phyloP scores from a whole-genome alignment of 2,113 vertebrate species.

The Columbina picui region DNA sequence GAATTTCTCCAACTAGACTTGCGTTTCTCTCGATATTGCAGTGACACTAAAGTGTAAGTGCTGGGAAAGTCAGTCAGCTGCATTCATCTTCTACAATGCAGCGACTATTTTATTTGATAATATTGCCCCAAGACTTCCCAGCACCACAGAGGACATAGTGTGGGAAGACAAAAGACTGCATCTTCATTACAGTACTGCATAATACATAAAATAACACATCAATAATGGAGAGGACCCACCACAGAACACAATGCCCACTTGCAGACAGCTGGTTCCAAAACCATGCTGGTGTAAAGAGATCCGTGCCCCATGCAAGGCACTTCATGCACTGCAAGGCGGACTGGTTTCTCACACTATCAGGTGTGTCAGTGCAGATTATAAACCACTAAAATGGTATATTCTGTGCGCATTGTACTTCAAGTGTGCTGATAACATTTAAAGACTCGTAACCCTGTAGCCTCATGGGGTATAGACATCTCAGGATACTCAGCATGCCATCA shows the following conservation, averaged over 20 bases:
- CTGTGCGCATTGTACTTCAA: neutral
- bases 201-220: conserved; percentile 41
- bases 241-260: neutral
- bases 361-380: neutral
- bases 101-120: neutral
- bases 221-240: neutral
- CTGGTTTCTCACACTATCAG: fast-evolving
- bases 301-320: fast-evolving
- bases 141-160: neutral
- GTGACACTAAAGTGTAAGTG: neutral
- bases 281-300: neutral
- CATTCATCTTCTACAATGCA: neutral
- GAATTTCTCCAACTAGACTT: neutral
- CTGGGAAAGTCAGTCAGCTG: neutral
- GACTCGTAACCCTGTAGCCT: neutral
- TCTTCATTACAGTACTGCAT: conserved; percentile 51
- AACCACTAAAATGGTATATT: neutral
- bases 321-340: fast-evolving
- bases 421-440: neutral
- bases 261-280: conserved; percentile 11
- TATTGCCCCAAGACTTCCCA: conserved; percentile 21
- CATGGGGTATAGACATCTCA: neutral
- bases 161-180: neutral
- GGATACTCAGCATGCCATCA: neutral
- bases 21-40: neutral